Base-by-base conservation (phyloP, 37 sponge, comb jelly and placozoan genomes). In the Aphrocallistes beatrix region DNA sequence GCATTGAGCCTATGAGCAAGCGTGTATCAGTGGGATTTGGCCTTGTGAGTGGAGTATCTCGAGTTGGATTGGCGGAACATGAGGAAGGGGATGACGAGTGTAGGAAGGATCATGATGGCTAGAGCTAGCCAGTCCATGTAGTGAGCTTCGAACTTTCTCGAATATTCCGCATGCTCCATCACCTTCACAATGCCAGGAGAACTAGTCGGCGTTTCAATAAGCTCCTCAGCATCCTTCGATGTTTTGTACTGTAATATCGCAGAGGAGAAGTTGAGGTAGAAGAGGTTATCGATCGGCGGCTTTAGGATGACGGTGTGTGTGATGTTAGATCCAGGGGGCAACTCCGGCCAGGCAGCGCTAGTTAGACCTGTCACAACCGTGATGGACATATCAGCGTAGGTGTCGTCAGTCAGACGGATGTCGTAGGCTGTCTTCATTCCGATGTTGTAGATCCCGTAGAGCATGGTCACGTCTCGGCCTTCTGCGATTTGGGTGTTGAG, bases 41-140 rank as follows among this genome's bases (percentile, higher is more conserved):
- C 75, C n/a, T 60, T 60, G 21, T 60, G 10, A 13, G 75, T 60
- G 3, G 75, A 19, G n/a, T 60, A 60, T 60, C 75, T 60, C 10
- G 25, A 3, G 3, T 60, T 3, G 34, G 75, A 60, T 19, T 60
- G 75, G n/a, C 21, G 75, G 75, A 60, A 95, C 83, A 95, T 87
- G 19, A 92, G 38, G 84, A 91, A 91, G 0, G 95, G 95, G 1
- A 95, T 93, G n/a, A 86, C 86, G 36, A 95, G 69, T 13, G 93
- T 95, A 0, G 93, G 93, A 0, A 88, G 87, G 37, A 89, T 83
- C 95, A 95, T 95, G 16, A 89, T 81, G 0, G 85, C 88, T 84
- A 95, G 92, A n/a, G 93, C 93, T 36, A 92, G 39, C 95, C 95
- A 95, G n/a, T 95, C 95, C 34, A 60, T 28, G 75, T 60, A 60